Percentiles rank a stretch among this genome's conserved stretches.
Evolutionary conservation across 2,113 vertebrate genomes (phyloP).

Genomic region (Chaenocephalus aceratus): DNA sequence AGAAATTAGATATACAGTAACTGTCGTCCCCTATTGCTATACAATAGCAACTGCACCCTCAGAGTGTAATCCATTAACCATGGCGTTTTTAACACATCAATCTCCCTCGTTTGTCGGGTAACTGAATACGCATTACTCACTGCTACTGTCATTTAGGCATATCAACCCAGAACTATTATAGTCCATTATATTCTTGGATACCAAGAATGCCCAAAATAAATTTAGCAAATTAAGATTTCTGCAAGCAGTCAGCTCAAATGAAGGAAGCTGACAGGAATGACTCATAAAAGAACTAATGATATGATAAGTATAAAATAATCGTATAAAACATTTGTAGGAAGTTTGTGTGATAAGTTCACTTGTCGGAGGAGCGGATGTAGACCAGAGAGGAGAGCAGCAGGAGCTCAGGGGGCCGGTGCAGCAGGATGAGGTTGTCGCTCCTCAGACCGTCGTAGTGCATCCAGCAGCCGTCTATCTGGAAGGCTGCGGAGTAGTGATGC

Average conservation of each 20-base stretch:
- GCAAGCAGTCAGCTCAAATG: conserved; percentile 53
- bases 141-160: conserved; percentile 33
- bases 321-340: background rate
- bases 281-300: background rate
- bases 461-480: conserved; percentile 89
- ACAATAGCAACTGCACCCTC: conserved; percentile 5
- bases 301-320: background rate
- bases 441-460: conserved; percentile 90
- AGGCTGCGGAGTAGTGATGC: conserved; percentile 91
- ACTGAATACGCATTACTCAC: background rate
- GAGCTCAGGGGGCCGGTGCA: conserved; percentile 90
- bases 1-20: background rate
- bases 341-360: conserved; percentile 66
- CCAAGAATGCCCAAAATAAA: conserved; percentile 78
- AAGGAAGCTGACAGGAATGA: conserved; percentile 14
- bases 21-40: background rate
- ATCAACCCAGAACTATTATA: conserved; percentile 83
- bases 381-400: conserved; percentile 89
- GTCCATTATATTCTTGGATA: conserved; percentile 88
- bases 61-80: background rate
- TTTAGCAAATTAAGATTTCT: conserved; percentile 60
- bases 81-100: background rate
- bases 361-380: conserved; percentile 87
- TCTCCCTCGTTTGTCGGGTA: background rate
- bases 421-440: conserved; percentile 89